Base-by-base conservation (phyloP, 2,113 vertebrate genomes). In the Trinectes maculatus region DNA sequence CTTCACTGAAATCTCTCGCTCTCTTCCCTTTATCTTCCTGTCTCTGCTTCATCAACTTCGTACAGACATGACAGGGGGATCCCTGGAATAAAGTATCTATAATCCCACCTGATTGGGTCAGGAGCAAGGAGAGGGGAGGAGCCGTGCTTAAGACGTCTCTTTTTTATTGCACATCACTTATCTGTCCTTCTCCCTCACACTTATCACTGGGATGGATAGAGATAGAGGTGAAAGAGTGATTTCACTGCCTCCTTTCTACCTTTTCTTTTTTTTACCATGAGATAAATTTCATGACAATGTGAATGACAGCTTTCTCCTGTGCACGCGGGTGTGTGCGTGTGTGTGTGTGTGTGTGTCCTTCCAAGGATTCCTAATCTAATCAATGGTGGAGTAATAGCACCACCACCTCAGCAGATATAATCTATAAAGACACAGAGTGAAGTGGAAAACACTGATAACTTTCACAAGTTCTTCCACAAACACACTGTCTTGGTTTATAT, bases 191-290 rank as follows among this genome's bases (percentile, higher is more conserved):
- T 88, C 71, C 69, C 56, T 62, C 42, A 16, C 24, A 90, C 84
- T 91, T 91, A 91, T 93, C 89, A 84, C 62, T 66, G 9, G 57
- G 72, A 89, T 87, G 74, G 77, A 69, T 28, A 78, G 84, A 91
- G 84, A 91, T 87, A 85, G 67, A 13, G 26, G 19, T 33, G 39
- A 66, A 42, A 26, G 40, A 75, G 51, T 73, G 28, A 69, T 72
- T 60, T 68, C 26, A 48, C 11, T n/a, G 58, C 25, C 33, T 16
- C 55, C 1, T 3, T 19, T 39, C 13, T 39, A 1, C 40, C 16
- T 44, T 36, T 56, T 52, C 25, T 37, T 57, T 31, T 54, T 39
- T 28, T 12, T 3, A 13, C 22, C 3, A 6, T 16, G 6, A 49
- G 11, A 21, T 10, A 43, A 13, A 49, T 47, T 55, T 69, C 6